Conservation (phyloP, 2,113 vertebrate genomes). For the Charina bottae region DNA sequence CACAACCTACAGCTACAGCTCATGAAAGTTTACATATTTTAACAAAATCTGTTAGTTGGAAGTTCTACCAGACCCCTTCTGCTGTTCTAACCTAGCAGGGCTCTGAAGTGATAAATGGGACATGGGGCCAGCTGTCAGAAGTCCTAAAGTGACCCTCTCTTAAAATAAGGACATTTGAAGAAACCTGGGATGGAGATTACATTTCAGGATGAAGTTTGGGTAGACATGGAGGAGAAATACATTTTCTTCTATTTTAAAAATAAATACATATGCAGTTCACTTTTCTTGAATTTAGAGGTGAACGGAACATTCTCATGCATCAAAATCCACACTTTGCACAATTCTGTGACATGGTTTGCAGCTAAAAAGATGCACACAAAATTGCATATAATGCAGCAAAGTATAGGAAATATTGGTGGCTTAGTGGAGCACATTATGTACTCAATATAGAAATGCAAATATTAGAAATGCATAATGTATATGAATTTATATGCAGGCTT, state of each 20-base stretch:
- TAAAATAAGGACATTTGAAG: not conserved
- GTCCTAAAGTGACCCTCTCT: not conserved
- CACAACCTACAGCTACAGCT: not conserved
- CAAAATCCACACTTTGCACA: not conserved
- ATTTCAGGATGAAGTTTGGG: not conserved
- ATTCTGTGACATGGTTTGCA: not conserved
- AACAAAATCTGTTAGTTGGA: not conserved
- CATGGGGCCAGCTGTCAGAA: not conserved
- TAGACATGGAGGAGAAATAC: not conserved
- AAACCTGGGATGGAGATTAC: not conserved
- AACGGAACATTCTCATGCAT: not conserved
- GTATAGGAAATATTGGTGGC: not conserved
- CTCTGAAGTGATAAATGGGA: not conserved
- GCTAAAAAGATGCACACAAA: not conserved
- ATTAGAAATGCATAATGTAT: not conserved
- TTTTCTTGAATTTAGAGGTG: not conserved
- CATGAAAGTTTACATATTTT: not conserved
- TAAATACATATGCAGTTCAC: not conserved
- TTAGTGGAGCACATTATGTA: not conserved
- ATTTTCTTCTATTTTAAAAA: not conserved
- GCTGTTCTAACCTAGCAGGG: not conserved
- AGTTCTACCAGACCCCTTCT: not conserved
- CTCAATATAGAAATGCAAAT: not conserved
- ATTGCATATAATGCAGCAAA: no score
- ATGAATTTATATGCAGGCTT: not conserved